Conservation (phyloP, 2,888 invertebrate genomes). For the Drosophila atripex region DNA sequence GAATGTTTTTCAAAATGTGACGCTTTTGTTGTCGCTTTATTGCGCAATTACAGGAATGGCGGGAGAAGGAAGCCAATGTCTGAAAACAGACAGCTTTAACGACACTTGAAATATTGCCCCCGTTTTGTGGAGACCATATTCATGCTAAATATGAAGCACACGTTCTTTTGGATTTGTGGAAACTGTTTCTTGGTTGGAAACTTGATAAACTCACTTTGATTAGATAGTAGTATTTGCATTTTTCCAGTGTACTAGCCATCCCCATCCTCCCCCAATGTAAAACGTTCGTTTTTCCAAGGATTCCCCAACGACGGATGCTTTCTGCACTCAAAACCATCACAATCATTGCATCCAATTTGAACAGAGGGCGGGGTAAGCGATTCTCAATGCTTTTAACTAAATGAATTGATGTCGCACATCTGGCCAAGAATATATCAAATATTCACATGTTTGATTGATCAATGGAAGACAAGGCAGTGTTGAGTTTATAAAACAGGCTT, state of each 20-base stretch:
- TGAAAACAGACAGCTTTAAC: conserved; percentile 1
- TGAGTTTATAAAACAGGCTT: neutral
- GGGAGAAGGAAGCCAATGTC: conserved; percentile 11
- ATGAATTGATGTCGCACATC: conserved; percentile 24
- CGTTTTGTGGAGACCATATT: too few relatives aligned
- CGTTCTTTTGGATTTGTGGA: too few relatives aligned
- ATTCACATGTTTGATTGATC: conserved; percentile 8
- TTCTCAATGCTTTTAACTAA: conserved; percentile 39
- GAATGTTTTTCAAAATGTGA: conserved; percentile 1
- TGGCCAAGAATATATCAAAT: neutral
- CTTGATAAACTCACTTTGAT: too few relatives aligned
- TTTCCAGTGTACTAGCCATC: neutral
- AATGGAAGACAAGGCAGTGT: neutral
- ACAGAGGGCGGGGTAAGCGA: conserved; percentile 8
- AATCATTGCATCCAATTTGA: conserved; percentile 26
- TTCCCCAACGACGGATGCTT: conserved; percentile 21
- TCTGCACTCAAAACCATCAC: conserved; percentile 23
- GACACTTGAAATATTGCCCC: conserved; percentile 1
- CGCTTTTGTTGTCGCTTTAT: conserved; percentile 32
- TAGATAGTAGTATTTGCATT: neutral
- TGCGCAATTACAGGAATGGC: conserved; percentile 12
- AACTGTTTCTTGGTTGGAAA: too few relatives aligned
- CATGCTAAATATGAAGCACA: too few relatives aligned
- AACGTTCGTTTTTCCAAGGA: neutral
- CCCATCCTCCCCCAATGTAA: neutral